Base-by-base conservation (phyloP, 2,888 invertebrate genomes). In the Molorchus minor region DNA sequence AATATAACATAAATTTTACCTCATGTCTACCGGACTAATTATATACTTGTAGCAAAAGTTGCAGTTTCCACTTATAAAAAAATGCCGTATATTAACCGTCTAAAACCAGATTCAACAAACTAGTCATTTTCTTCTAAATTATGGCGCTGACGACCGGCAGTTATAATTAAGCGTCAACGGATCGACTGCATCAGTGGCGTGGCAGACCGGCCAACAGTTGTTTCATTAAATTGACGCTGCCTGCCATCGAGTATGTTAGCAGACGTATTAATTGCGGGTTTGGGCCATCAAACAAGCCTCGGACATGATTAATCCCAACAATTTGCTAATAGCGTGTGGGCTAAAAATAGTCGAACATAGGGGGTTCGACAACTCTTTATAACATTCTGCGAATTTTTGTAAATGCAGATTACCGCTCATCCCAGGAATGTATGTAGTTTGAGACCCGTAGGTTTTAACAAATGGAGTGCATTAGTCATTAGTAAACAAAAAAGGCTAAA, bases 121-220 rank as follows among this genome's bases (percentile, higher is more conserved):
- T 53, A 57, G 61, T 53, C 45, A 43, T 49, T 57, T 61, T 45
- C 36, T 51, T n/a, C 19, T 44, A 57, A 54, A 57, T 61, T 20
- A 57, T 49, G 49, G 45, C 33, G 29, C 20, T 46, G 41, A 56
- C 40, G 19, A 56, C 47, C 54, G 40, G 10, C 21, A 49, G 56
- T 21, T 47, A 56, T 46, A 56, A 56, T 56, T 56, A 56, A 41
- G 40, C 46, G 47, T 41, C 36, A 36, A 20, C 36, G 47, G 46
- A 49, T 59, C 17, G 44, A 43, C 54, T 49, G 5, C 19, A 40
- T 30, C 54, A 29, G 45, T 44, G 45, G 36, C 35, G 45, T 17
- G 16, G 29, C 17, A 10, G 5, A 46, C 46, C 16, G 3, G 10
- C 30, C 16, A 16, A 17, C 1, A 46, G 17, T 30, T 15, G 25